phyloP scores from a whole-genome alignment of 2,797 vertebrate species.

The Phaenicophaeus curvirostris region DNA sequence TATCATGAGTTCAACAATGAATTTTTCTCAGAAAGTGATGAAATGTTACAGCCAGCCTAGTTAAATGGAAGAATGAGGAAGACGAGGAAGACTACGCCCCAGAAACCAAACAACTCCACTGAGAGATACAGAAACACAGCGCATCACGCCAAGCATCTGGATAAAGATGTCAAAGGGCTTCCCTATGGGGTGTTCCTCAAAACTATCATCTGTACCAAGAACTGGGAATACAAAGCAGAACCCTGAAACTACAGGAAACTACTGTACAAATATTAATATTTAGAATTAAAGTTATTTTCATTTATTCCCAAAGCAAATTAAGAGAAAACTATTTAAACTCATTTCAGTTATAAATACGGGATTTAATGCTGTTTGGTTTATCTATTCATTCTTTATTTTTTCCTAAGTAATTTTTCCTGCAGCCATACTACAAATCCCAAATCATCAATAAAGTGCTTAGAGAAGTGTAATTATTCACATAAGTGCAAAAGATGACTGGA shows the following conservation, averaged over 20 bases:
- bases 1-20: not conserved
- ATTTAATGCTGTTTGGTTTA: not conserved
- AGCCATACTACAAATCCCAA: not conserved
- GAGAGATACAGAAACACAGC: fast-evolving
- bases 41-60: not conserved
- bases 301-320: not conserved
- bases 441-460: not conserved
- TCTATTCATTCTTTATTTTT: not conserved
- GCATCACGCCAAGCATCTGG: not conserved
- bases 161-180: not conserved
- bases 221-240: not conserved
- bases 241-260: not conserved
- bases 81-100: not conserved
- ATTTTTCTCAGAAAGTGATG: not conserved
- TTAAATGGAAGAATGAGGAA: not conserved
- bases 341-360: not conserved
- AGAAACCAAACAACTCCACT: not conserved
- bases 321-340: not conserved
- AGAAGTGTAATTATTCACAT: not conserved
- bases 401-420: not conserved
- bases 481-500: not conserved
- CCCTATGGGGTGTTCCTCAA: not conserved
- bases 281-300: not conserved
- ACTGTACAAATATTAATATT: not conserved
- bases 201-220: not conserved